These are phyloP conservation scores for Himalopsyche tibetana DNA, from an alignment of 2,888 invertebrate species.

Conservation along the genomic window DNA sequence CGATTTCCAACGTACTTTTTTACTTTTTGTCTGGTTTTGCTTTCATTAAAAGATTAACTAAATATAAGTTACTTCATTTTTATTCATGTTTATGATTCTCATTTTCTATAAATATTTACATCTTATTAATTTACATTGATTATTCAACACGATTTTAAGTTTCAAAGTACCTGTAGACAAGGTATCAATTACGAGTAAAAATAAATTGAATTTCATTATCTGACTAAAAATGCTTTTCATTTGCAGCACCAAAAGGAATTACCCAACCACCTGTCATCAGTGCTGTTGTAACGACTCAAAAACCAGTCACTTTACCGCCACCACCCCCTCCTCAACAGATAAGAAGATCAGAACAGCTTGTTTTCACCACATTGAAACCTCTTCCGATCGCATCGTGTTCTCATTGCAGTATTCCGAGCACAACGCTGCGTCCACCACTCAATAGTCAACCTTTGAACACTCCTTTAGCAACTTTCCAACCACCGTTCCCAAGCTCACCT, in stretches of 20 bases:
- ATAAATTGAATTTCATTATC: too few relatives aligned
- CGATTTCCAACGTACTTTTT: too few relatives aligned
- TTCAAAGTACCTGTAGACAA: too few relatives aligned
- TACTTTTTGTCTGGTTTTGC: too few relatives aligned
- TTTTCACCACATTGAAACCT: conserved; percentile 70
- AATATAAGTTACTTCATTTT: too few relatives aligned
- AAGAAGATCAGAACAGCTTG: conserved; percentile 18
- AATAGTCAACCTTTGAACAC: conserved; percentile 59
- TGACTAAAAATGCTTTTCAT: too few relatives aligned
- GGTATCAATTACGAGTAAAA: too few relatives aligned
- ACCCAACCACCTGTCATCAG: not conserved
- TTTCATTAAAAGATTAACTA: too few relatives aligned
- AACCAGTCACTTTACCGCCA: conserved; percentile 62
- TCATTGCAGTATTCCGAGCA: conserved; percentile 78
- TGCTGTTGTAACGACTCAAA: conserved; percentile 35
- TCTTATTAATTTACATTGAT: too few relatives aligned
- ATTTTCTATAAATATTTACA: too few relatives aligned
- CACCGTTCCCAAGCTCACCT: conserved; percentile 38
- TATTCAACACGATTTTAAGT: too few relatives aligned
- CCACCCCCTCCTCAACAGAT: conserved; percentile 56
- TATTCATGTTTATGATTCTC: too few relatives aligned
- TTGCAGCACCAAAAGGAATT: not conserved
- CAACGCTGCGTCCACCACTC: conserved; percentile 71
- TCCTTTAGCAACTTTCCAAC: conserved; percentile 61
- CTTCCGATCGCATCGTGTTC: conserved; percentile 77